phyloP scores from a whole-genome alignment of 1,140 invertebrate species.

The Pseudoatta argentina region DNA sequence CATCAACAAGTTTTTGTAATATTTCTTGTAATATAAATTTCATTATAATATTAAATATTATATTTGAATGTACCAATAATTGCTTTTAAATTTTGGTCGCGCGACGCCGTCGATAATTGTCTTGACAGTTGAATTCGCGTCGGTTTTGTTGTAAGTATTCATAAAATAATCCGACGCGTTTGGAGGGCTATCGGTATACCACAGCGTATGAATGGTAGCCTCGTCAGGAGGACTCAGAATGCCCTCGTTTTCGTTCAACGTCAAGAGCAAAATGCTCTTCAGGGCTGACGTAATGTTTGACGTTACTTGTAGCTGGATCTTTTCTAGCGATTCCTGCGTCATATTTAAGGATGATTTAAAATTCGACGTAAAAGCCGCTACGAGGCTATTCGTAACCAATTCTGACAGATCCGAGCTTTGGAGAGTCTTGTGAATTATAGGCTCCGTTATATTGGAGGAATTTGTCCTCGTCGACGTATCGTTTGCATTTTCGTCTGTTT shows the following conservation, averaged over 20 bases:
- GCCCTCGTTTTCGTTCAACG: constrained; percentile 32
- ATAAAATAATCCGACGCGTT: constrained; percentile 11
- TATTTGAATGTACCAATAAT: constrained; percentile 47
- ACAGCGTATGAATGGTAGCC: constrained; percentile 25
- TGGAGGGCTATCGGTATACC: constrained; percentile 11
- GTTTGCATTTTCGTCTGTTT: background rate
- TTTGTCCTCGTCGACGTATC: constrained; percentile 21
- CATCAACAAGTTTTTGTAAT: background rate
- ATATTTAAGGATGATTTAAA: constrained; percentile 69
- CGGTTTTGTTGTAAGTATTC: constrained; percentile 18
- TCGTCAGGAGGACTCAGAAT: constrained; percentile 10
- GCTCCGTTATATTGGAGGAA: constrained; percentile 31
- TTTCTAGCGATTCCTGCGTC: constrained; percentile 68
- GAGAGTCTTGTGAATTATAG: constrained; percentile 39
- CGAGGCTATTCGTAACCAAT: constrained; percentile 74
- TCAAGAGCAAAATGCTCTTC: constrained; percentile 52
- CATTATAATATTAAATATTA: constrained; percentile 6
- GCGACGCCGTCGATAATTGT: background rate
- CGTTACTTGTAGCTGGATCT: constrained; percentile 76
- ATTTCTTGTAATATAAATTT: background rate
- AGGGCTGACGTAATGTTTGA: constrained; percentile 69
- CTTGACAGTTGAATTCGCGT: constrained; percentile 22
- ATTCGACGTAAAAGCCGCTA: constrained; percentile 70
- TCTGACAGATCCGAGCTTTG: constrained; percentile 50
- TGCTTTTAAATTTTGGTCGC: background rate